Evolutionary conservation across 2,797 vertebrate species (phyloP).

Genomic region (Leptodon cayanensis): DNA sequence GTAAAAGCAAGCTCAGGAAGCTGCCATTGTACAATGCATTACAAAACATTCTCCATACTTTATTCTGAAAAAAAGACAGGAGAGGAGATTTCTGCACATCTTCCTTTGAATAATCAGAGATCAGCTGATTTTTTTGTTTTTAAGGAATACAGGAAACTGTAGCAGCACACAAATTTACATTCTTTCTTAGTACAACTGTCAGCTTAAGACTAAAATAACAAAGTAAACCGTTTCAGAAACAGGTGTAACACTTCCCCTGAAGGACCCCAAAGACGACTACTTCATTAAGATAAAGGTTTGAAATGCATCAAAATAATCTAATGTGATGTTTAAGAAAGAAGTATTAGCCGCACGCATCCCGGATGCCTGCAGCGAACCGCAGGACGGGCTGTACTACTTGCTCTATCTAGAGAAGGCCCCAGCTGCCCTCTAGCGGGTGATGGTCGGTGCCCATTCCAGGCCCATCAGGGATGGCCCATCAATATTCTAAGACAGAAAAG

Average conservation of each 20-base stretch:
- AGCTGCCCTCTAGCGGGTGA: neutral
- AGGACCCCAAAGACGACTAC: neutral
- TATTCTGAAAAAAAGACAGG: neutral
- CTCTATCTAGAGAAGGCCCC: no score
- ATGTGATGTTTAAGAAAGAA: neutral
- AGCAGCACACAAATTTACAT: neutral
- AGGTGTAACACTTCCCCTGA: accelerated
- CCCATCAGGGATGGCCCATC: accelerated
- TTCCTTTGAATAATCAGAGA: neutral
- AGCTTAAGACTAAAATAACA: neutral
- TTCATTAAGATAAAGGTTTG: neutral
- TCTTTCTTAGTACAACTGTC: neutral
- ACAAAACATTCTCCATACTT: neutral
- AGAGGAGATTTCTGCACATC: neutral
- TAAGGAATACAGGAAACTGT: neutral
- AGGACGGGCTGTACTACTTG: neutral
- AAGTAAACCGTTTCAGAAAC: neutral
- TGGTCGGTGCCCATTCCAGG: accelerated
- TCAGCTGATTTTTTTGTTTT: neutral
- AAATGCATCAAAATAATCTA: neutral
- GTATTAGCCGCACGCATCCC: accelerated
- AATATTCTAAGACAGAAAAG: neutral
- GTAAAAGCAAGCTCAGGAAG: neutral
- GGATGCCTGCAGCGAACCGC: neutral
- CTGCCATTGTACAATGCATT: neutral